Conservation (phyloP, 37 sponge, comb jelly and placozoan species). For the Oscarella lobularis region DNA sequence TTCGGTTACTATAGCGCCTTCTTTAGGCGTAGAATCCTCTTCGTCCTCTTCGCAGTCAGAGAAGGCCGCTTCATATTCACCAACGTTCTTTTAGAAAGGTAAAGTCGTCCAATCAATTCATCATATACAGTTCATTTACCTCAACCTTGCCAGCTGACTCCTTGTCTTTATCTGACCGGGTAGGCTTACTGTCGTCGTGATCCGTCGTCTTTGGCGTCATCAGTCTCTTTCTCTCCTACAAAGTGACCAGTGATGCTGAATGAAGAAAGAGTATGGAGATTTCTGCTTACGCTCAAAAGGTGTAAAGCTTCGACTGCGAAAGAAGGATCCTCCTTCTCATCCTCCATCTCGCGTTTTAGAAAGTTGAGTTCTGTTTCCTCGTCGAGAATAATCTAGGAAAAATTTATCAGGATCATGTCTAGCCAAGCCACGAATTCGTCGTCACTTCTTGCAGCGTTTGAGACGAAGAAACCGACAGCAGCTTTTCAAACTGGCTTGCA, state of each 20-base stretch:
- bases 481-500: constrained; percentile 27
- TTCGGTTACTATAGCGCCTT: neutral
- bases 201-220: neutral
- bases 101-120: constrained; percentile 4
- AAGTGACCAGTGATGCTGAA: neutral
- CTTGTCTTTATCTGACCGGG: too few species aligned
- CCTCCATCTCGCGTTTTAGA: constrained; percentile 16
- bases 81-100: neutral
- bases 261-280: neutral
- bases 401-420: neutral
- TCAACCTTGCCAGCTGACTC: too few species aligned
- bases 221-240: neutral
- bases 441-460: constrained; percentile 13
- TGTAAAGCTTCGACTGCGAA: neutral
- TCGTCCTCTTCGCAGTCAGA: constrained; percentile 29
- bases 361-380: constrained; percentile 26
- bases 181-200: neutral
- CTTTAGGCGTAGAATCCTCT: neutral
- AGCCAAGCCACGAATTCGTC: neutral
- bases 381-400: constrained; percentile 12
- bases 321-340: constrained; percentile 19
- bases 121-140: too few species aligned
- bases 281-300: neutral
- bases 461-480: constrained; percentile 24
- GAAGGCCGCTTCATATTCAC: constrained; percentile 16